Evolutionary conservation across 2,113 vertebrate species (phyloP), one percentile per base, ranked within the genome.

Genomic region (Equus przewalskii): DNA sequence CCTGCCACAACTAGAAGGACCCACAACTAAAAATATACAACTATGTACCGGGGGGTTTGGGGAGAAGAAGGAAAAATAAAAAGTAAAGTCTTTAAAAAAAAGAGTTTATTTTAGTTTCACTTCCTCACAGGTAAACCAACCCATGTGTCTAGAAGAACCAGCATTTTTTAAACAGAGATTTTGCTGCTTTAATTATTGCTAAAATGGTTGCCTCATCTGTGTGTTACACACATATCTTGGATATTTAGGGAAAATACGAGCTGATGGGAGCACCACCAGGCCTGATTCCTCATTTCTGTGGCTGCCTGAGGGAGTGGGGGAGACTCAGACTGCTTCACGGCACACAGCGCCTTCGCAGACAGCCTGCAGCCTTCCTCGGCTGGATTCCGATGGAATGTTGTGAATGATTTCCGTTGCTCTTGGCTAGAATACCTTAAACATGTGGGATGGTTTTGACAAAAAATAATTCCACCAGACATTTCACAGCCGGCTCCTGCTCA

Each of bases 381-480:
- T 58, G 72, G 67, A 12, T 51, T 73, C 18, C 92, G 91, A 65
- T 30, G 65, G 62, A 44, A 82, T 90, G 81, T 95, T 95, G 24
- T 85, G 96, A 89, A 49, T 26, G 33, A 69, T 78, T 95, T 75
- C 97, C 56, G 10, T 46, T 62, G 79, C 76, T 92, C 90, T 97
- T n/a, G 95, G 95, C 95, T 76, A 22, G 54, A 85, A 51, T 73
- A 80, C 49, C 54, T 96, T 73, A 97, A 92, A 88, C 22, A 62
- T 4, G 15, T 92, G 90, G 94, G 89, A 83, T 84, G 73, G 62
- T 92, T 94, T 94, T 92, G 83, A 92, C 91, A 67, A 93, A 94
- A 94, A 93, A 79, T 56, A 82, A 60, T 96, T 94, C 58, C 13
- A 62, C 60, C 73, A 76, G 87, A 56, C 79, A 44, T n/a, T 76